These are phyloP conservation scores for Axinella damicornis DNA, from an alignment of 37 sponge, comb jelly and placozoan genomes.

Conservation along the genomic window DNA sequence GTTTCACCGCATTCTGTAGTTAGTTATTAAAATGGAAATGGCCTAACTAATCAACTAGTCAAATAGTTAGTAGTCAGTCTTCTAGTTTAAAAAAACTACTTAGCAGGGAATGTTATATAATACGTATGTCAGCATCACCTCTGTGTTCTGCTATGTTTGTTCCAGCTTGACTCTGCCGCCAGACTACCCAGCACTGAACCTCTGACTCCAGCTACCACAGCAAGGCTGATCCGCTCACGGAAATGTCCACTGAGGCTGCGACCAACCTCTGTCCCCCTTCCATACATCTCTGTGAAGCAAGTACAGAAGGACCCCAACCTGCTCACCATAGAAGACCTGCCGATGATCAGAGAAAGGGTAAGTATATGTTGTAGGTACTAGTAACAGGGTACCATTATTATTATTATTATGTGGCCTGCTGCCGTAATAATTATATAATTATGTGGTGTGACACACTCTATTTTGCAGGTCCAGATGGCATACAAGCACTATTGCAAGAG, in stretches of 20 bases:
- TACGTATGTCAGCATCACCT: too few species aligned
- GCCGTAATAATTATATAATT: too few species aligned
- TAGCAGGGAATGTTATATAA: too few species aligned
- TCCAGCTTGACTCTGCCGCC: not conserved
- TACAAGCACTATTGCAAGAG: not conserved
- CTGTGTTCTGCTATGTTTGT: too few species aligned
- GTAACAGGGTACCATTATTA: too few species aligned
- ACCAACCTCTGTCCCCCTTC: conserved; percentile 18
- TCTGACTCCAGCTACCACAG: not conserved
- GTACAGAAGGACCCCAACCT: conserved; percentile 20
- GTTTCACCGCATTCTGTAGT: too few species aligned
- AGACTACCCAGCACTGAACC: not conserved
- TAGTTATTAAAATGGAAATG: too few species aligned
- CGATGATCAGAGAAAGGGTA: conserved; percentile 53
- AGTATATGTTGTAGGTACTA: not conserved
- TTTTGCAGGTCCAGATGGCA: not conserved
- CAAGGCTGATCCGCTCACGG: not conserved
- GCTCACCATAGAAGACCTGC: conserved; percentile 71
- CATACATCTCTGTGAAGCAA: not conserved
- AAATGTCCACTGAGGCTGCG: not conserved
- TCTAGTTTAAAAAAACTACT: too few species aligned
- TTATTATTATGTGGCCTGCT: not conserved
- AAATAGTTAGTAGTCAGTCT: too few species aligned
- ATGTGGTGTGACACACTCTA: not conserved
- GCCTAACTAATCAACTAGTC: too few species aligned